These are phyloP conservation scores for Clusia tigrina DNA, from an alignment of 2,888 invertebrate species.

Conservation along the genomic window DNA sequence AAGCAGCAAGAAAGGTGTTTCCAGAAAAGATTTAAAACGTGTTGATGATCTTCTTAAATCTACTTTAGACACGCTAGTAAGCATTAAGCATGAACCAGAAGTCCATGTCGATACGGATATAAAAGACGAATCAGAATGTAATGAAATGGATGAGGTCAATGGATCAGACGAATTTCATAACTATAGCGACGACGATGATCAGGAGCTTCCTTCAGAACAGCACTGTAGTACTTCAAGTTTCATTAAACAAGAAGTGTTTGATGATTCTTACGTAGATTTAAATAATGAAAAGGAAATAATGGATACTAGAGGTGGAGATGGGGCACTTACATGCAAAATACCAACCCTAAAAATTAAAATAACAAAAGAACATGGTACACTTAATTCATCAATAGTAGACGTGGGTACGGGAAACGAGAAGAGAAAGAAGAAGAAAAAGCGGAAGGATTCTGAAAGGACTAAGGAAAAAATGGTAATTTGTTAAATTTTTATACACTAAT, in stretches of 20 bases:
- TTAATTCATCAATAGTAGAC: constrained; percentile 60
- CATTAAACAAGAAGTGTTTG: constrained; percentile 36
- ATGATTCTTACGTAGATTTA: constrained; percentile 27
- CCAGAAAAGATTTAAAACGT: constrained; percentile 56
- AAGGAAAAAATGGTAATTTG: constrained; percentile 24
- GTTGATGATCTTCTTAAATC: constrained; percentile 58
- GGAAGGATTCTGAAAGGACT: constrained; percentile 46
- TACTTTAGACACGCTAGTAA: constrained; percentile 59
- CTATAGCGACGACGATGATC: constrained; percentile 29
- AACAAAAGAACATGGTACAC: constrained; percentile 61
- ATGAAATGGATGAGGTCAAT: constrained; percentile 31
- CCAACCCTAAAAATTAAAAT: constrained; percentile 60
- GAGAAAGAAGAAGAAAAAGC: constrained; percentile 58
- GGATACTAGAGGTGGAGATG: not conserved
- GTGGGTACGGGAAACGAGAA: constrained; percentile 44
- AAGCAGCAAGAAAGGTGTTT: constrained; percentile 51
- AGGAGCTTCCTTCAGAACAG: too few relatives aligned
- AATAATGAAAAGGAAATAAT: not conserved
- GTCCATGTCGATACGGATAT: constrained; percentile 42
- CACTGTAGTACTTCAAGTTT: constrained; percentile 32
- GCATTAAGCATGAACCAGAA: constrained; percentile 61
- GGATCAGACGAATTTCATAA: constrained; percentile 26
- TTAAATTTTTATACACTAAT: constrained; percentile 17
- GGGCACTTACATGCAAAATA: constrained; percentile 34
- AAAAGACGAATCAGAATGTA: constrained; percentile 37